Evolutionary conservation across 2,797 vertebrate species (phyloP).

Genomic region (Hydrolagus colliei): DNA sequence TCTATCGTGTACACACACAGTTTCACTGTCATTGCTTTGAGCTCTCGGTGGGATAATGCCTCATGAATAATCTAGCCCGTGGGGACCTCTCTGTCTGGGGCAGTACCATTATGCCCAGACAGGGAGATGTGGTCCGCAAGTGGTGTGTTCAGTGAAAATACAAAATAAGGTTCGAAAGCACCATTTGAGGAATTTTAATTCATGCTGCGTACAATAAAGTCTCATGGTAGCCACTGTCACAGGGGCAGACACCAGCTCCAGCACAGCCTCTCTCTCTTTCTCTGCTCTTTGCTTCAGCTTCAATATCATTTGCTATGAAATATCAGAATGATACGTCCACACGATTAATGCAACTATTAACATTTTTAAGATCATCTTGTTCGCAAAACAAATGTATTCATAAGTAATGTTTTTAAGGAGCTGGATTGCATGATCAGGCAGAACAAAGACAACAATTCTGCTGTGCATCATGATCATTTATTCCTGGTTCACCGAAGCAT

Average conservation of each 20-base stretch:
- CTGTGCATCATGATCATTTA: not conserved
- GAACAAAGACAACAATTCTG: not conserved
- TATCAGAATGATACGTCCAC: not conserved
- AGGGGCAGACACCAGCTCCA: slow-evolving; percentile 36
- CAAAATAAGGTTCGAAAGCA: slow-evolving; percentile 25
- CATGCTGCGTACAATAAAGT: slow-evolving; percentile 38
- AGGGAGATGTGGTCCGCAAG: slow-evolving; percentile 45
- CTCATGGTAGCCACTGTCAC: slow-evolving; percentile 36
- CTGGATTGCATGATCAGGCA: not conserved
- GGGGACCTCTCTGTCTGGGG: slow-evolving; percentile 58
- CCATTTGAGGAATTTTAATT: slow-evolving; percentile 45
- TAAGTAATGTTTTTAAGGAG: not conserved
- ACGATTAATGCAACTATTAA: not conserved
- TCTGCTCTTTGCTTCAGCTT: not conserved
- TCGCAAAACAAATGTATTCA: not conserved
- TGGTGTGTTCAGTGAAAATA: not conserved
- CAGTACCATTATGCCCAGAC: slow-evolving; percentile 59
- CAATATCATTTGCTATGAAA: not conserved
- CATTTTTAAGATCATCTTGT: not conserved
- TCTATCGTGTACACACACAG: not conserved
- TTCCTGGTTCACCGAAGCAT: not conserved
- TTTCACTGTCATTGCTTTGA: slow-evolving; percentile 20
- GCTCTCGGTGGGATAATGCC: slow-evolving; percentile 38
- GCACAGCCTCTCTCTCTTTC: slow-evolving; percentile 23
- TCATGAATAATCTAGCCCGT: slow-evolving; percentile 47